These are phyloP conservation scores for Ceratosolen solmsi DNA, from an alignment of 1,140 invertebrate genomes.

Conservation along the genomic window DNA sequence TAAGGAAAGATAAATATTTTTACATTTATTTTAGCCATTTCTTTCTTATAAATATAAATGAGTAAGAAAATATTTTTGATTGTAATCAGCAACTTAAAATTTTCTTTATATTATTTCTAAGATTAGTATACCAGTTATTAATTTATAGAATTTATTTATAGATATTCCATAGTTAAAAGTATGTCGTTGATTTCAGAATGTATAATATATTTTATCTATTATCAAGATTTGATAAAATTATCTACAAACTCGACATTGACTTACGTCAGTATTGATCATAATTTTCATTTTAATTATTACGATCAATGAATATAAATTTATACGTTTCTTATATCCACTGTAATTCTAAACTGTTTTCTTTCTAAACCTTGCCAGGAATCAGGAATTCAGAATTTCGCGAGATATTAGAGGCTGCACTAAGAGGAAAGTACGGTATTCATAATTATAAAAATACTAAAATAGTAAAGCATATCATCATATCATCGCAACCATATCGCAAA, in stretches of 20 bases:
- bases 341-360: conserved; percentile 23
- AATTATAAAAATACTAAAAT: conserved; percentile 37
- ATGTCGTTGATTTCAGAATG: background rate
- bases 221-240: background rate
- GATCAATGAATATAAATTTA: background rate
- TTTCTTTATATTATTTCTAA: no score
- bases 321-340: background rate
- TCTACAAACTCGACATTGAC: background rate
- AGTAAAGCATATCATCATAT: conserved; percentile 34
- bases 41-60: no score
- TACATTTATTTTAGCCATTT: no score
- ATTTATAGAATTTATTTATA: background rate
- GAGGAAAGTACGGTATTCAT: conserved; percentile 48
- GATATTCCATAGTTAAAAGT: background rate
- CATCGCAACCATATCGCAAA: conserved; percentile 26
- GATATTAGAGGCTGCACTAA: conserved; percentile 49
- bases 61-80: no score
- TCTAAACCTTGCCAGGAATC: conserved; percentile 46
- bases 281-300: background rate
- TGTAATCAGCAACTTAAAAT: no score
- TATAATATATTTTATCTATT: background rate
- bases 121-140: background rate
- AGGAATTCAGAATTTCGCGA: conserved; percentile 51
- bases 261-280: background rate
- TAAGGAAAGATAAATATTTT: no score